These are phyloP conservation scores for Triplophysa rosa DNA, from an alignment of 2,113 vertebrate species.

Conservation along the genomic window DNA sequence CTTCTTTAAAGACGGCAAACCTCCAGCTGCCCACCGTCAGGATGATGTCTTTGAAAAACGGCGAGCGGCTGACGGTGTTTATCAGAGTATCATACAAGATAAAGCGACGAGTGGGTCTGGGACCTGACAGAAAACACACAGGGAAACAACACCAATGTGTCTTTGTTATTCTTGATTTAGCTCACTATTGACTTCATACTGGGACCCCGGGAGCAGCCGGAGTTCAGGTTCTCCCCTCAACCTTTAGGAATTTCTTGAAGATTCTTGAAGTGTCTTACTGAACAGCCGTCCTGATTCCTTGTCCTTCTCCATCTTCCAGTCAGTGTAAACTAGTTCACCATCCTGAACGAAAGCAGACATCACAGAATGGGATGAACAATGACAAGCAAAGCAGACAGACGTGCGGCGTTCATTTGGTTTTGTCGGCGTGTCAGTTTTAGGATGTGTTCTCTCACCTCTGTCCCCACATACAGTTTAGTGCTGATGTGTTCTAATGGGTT, in stretches of 20 bases:
- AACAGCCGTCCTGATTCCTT: slow-evolving; percentile 64
- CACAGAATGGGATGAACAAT: neutral
- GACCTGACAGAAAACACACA: slow-evolving; percentile 58
- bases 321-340: slow-evolving; percentile 80
- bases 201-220: neutral
- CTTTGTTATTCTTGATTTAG: too few species aligned
- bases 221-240: slow-evolving; percentile 14
- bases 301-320: slow-evolving; percentile 81
- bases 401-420: too few species aligned
- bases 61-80: slow-evolving; percentile 83
- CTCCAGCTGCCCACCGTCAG: slow-evolving; percentile 82
- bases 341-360: slow-evolving; percentile 66
- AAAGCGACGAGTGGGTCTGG: slow-evolving; percentile 64
- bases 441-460: slow-evolving; percentile 76
- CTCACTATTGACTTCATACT: neutral
- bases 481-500: slow-evolving; percentile 73
- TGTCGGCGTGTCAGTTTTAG: too few species aligned
- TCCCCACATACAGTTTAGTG: slow-evolving; percentile 82
- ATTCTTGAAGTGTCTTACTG: slow-evolving; percentile 70
- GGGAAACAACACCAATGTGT: neutral
- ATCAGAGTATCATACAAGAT: slow-evolving; percentile 74
- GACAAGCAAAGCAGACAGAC: too few species aligned
- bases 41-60: slow-evolving; percentile 86
- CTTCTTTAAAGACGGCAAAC: slow-evolving; percentile 92
- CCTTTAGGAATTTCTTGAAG: neutral